phyloP scores from a whole-genome alignment of 2,888 invertebrate species.

The Drosophila austrosaltans region DNA sequence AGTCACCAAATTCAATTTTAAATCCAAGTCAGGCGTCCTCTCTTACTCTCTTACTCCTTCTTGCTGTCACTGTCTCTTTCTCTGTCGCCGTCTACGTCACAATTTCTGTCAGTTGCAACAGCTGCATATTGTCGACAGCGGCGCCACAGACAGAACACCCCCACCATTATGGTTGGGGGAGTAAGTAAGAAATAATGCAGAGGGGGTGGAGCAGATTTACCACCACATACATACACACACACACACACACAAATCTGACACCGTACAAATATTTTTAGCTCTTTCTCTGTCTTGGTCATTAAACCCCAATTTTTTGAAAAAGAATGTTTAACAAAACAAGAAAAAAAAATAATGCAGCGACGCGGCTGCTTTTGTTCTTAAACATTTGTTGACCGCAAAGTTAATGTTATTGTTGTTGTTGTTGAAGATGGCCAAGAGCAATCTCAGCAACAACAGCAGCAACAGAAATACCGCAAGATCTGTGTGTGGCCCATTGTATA shows the following conservation, averaged over 20 bases:
- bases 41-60: not conserved
- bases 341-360: constrained; percentile 31
- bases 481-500: constrained; percentile 53
- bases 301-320: constrained; percentile 57
- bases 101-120: constrained; percentile 20
- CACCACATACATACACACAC: not conserved
- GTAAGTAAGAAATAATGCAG: not conserved
- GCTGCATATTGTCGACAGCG: constrained; percentile 32
- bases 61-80: not conserved
- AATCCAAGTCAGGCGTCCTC: constrained; percentile 13
- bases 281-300: constrained; percentile 62
- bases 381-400: constrained; percentile 66
- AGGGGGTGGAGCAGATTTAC: not conserved
- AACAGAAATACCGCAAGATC: constrained; percentile 40
- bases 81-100: not conserved
- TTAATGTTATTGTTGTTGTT: constrained; percentile 8
- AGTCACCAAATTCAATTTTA: constrained; percentile 39
- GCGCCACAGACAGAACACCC: constrained; percentile 39
- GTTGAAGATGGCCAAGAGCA: constrained; percentile 40
- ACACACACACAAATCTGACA: constrained; percentile 34
- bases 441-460: constrained; percentile 33
- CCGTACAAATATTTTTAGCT: constrained; percentile 67
- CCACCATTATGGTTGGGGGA: constrained; percentile 1
- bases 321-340: constrained; percentile 18
- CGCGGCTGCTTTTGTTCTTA: constrained; percentile 67